Base-by-base conservation (phyloP, 1,140 invertebrate species). In the Nymphalis io region DNA sequence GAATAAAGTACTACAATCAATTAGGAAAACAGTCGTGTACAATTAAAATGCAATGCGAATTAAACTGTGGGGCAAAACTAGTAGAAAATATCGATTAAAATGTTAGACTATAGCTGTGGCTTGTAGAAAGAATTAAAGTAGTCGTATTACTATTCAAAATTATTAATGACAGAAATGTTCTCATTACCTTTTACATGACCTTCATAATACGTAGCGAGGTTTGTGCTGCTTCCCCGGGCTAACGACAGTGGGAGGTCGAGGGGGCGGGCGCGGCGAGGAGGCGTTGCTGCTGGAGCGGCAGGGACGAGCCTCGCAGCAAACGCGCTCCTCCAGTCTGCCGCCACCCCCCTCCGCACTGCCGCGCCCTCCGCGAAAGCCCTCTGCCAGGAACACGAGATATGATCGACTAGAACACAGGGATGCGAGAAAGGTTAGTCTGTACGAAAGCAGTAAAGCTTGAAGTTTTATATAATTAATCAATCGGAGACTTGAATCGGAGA, bases 201-300 rank as follows among this genome's bases (percentile, higher is more conserved):
- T 10, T 51, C 48, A 21, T 21, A 51, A 51, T 18, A 11, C 94
- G 93, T 94, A 96, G 95, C 95, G 95, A 85, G 95, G 95, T 85
- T 94, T 96, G 88, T 96, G 95, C 94, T 97, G 95, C 94, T 96
- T 96, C 95, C 95, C 96, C 93, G 95, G 96, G 92, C 94, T 95
- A 93, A 93, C 95, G 94, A 93, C 96, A 85, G 93, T 89, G 21
- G 85, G 85, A 0, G 85, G 76, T 4, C 93, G 93, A 44, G 27
- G 27, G 27, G 89, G 90, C 12, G 92, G 92, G 10, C 92, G 93
- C 53, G 93, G 94, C 2, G 94, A 95, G 76, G 95, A 95, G 66
- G 95, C 95, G 80, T 92, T 96, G 80, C 92, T 96, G 23, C 83
- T 96, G 69, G 95, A 96, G 85, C 95, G 95, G 65, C 95, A 96